These are phyloP conservation scores for Typhlichthys eigenmanni DNA, from an alignment of 2,797 vertebrate genomes.

Conservation along the genomic window DNA sequence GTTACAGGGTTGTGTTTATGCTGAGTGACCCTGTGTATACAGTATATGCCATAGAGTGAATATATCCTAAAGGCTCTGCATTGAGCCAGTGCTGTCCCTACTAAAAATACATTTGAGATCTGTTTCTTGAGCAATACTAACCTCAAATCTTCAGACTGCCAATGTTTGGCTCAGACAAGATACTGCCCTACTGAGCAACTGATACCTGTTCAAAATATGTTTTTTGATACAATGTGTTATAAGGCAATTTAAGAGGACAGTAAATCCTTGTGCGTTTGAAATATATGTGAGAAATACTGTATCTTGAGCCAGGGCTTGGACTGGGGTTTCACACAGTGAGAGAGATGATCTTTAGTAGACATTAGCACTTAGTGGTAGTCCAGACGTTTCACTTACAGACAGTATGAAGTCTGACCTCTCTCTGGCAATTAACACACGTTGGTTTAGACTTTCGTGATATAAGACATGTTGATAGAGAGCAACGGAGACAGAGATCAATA, in stretches of 20 bases:
- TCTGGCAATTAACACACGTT: slow-evolving; percentile 5
- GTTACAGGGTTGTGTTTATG: slow-evolving; percentile 30
- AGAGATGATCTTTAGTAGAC: slow-evolving; percentile 20
- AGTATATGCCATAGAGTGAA: slow-evolving; percentile 13
- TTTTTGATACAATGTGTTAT: too few relatives aligned
- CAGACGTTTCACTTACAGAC: slow-evolving; percentile 23
- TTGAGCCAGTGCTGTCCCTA: slow-evolving; percentile 13
- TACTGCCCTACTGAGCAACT: background rate
- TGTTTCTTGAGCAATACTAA: slow-evolving; percentile 20
- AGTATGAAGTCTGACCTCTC: slow-evolving; percentile 40
- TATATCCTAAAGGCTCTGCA: background rate
- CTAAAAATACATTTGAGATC: slow-evolving; percentile 34
- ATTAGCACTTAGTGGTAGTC: slow-evolving; percentile 28
- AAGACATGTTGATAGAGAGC: background rate
- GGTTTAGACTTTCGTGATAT: slow-evolving; percentile 14
- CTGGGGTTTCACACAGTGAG: too few relatives aligned
- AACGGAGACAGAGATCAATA: background rate
- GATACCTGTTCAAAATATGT: too few relatives aligned
- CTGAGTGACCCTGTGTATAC: slow-evolving; percentile 15
- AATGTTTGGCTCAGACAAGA: slow-evolving; percentile 77
- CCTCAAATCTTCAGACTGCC: slow-evolving; percentile 28
- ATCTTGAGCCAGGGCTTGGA: too few relatives aligned
- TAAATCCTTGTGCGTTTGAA: too few relatives aligned
- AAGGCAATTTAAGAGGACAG: too few relatives aligned
- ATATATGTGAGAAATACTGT: too few relatives aligned